phyloP scores from a whole-genome alignment of 2,797 vertebrate species.

The Gephyroberyx darwinii region DNA sequence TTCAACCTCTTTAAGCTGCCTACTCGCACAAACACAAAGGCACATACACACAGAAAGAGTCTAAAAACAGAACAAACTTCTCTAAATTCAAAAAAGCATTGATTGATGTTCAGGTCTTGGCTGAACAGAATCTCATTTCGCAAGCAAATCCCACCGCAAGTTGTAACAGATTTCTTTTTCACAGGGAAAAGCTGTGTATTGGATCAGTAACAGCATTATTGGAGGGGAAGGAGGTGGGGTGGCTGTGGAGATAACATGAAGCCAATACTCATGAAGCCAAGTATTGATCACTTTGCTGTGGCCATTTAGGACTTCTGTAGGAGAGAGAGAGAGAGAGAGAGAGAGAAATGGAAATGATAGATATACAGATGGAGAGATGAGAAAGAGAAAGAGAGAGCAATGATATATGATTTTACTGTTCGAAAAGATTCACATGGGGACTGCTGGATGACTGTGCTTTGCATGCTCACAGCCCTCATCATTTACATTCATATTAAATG shows the following conservation, averaged over 20 bases:
- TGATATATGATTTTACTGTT: conserved; percentile 6
- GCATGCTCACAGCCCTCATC: background rate
- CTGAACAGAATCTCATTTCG: conserved; percentile 23
- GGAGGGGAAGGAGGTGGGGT: background rate
- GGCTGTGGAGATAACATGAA: conserved; percentile 11
- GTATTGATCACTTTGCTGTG: background rate
- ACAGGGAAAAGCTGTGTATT: background rate
- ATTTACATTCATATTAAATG: conserved; percentile 43
- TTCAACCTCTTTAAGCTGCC: background rate
- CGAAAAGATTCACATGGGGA: background rate
- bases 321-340: conserved; percentile 9
- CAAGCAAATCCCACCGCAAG: conserved; percentile 7
- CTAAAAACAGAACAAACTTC: conserved; percentile 2
- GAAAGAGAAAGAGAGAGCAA: conserved; percentile 2
- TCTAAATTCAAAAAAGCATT: conserved; percentile 12
- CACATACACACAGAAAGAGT: background rate
- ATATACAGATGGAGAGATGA: background rate
- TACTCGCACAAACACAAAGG: background rate
- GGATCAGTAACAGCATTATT: background rate
- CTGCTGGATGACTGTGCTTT: background rate
- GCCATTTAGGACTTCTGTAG: background rate
- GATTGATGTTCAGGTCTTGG: conserved; percentile 13
- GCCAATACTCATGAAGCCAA: background rate
- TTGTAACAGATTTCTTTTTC: conserved; percentile 1
- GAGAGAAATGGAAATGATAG: background rate